Evolutionary conservation across 2,113 vertebrate genomes (phyloP).

Genomic region (Saccopteryx bilineata): DNA sequence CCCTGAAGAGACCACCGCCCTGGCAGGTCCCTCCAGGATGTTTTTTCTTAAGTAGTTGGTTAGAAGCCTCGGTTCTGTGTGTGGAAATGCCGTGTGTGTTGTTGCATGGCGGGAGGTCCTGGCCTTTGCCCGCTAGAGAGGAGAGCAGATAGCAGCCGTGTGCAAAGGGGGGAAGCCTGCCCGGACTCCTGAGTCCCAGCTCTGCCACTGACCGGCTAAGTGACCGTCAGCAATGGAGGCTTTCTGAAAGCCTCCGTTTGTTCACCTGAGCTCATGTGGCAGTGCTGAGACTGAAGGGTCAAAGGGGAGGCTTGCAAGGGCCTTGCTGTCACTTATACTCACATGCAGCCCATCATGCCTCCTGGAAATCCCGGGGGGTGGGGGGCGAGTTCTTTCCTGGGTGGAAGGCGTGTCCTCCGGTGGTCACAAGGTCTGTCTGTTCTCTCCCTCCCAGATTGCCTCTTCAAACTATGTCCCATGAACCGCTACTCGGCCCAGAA

Average conservation of each 20-base stretch:
- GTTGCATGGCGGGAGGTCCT: not conserved
- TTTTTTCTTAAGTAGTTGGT: too few relatives aligned
- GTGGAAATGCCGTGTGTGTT: rapidly evolving
- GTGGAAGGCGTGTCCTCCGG: rapidly evolving
- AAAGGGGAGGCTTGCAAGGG: not conserved
- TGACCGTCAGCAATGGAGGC: not conserved
- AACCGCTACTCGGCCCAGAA: conserved; percentile 99
- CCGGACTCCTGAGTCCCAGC: too few relatives aligned
- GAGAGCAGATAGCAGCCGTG: too few relatives aligned
- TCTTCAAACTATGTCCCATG: conserved; percentile 99
- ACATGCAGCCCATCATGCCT: rapidly evolving
- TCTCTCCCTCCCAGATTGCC: conserved; percentile 91
- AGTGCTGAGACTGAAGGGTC: not conserved
- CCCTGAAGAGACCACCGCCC: not conserved
- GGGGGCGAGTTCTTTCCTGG: not conserved
- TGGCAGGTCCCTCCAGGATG: not conserved
- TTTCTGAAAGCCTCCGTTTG: not conserved
- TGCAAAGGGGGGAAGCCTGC: too few relatives aligned
- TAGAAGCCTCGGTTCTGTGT: not conserved
- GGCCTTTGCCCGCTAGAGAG: rapidly evolving
- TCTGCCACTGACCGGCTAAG: not conserved
- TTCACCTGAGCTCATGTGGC: not conserved
- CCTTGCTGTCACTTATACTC: rapidly evolving
- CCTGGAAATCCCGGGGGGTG: not conserved
- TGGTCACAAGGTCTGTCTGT: not conserved